Percentiles rank a stretch among this genome's conserved stretches.
phyloP scores from a whole-genome alignment of 2,888 invertebrate species.

The Gastrophysa polygoni region DNA sequence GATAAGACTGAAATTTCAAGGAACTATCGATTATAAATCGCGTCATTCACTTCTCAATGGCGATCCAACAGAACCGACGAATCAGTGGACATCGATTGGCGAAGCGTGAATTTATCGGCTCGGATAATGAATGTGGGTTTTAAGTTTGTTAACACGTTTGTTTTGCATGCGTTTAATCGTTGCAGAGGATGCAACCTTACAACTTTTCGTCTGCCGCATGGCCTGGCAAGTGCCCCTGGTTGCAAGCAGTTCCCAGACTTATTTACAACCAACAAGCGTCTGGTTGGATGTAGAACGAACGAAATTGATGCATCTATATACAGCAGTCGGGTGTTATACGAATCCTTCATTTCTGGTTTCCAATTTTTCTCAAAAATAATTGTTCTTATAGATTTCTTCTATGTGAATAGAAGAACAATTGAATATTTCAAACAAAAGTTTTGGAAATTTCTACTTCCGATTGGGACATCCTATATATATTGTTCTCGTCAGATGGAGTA shows the following conservation, averaged over 20 bases:
- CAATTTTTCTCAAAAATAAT: too few relatives aligned
- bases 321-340: too few relatives aligned
- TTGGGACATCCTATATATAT: too few relatives aligned
- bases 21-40: background rate
- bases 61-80: background rate
- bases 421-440: too few relatives aligned
- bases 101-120: slow-evolving; percentile 23
- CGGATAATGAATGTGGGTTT: slow-evolving; percentile 46
- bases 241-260: slow-evolving; percentile 35
- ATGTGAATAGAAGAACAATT: too few relatives aligned
- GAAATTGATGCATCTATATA: too few relatives aligned
- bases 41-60: background rate
- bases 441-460: too few relatives aligned
- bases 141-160: slow-evolving; percentile 47
- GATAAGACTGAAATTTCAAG: too few relatives aligned
- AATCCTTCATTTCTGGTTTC: too few relatives aligned
- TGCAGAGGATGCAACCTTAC: slow-evolving; percentile 41
- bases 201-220: slow-evolving; percentile 44
- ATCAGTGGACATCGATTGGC: background rate
- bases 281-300: slow-evolving; percentile 27
- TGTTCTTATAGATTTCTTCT: too few relatives aligned
- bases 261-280: slow-evolving; percentile 33
- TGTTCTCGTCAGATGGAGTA: too few relatives aligned
- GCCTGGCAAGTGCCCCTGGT: slow-evolving; percentile 32
- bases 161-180: slow-evolving; percentile 46